A percentile compares a stretch with the other conserved stretches of the same genome.
phyloP scores from a whole-genome alignment of 2,797 vertebrate species.

The Epinephelus malabaricus region DNA sequence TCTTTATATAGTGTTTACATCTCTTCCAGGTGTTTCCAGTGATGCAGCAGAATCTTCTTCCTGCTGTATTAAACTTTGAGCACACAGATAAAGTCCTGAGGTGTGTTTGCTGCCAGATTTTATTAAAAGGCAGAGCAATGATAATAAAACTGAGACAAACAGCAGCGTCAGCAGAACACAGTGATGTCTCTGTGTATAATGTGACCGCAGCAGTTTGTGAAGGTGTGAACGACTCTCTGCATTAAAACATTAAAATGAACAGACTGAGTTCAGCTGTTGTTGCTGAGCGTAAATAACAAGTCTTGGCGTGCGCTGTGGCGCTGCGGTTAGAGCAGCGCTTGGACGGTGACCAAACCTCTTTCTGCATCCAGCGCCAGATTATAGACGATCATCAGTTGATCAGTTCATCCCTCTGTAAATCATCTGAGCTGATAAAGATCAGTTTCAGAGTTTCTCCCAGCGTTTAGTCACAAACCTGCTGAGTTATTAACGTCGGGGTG shows the following conservation, averaged over 20 bases:
- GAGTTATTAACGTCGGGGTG: constrained; percentile 4
- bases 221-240: neutral
- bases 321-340: constrained; percentile 6
- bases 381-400: neutral
- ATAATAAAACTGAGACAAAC: constrained; percentile 18
- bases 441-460: neutral
- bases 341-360: neutral
- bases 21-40: constrained; percentile 35
- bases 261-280: constrained; percentile 8
- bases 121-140: constrained; percentile 6
- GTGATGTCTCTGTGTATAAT: neutral
- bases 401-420: neutral
- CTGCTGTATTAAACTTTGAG: constrained; percentile 14
- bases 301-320: neutral
- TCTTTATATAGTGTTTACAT: constrained; percentile 6
- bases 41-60: constrained; percentile 20
- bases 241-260: constrained; percentile 34
- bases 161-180: constrained; percentile 23
- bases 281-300: constrained; percentile 18
- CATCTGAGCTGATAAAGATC: too few species aligned
- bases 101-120: constrained; percentile 16
- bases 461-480: neutral
- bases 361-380: neutral
- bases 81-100: neutral
- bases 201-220: constrained; percentile 5